phyloP scores from a whole-genome alignment of 2,113 vertebrate genomes.

The Oenanthe melanoleuca region DNA sequence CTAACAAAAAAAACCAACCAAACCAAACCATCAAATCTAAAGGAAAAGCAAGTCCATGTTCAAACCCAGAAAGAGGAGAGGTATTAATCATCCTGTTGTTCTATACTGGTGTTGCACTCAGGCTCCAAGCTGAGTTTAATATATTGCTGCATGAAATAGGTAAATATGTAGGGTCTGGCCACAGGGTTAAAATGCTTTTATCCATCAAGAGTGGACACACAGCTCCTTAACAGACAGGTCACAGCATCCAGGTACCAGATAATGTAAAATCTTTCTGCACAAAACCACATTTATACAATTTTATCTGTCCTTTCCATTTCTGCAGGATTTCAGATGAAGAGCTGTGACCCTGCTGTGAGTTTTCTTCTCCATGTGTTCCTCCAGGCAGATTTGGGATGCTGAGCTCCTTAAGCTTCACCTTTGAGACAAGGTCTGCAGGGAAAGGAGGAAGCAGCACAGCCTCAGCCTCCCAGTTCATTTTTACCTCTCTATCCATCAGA shows the following conservation, averaged over 20 bases:
- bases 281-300: not conserved
- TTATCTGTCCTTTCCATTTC: not conserved
- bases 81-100: not conserved
- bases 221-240: not conserved
- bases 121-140: not conserved
- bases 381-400: not conserved
- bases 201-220: not conserved
- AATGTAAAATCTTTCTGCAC: not conserved
- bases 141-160: not conserved
- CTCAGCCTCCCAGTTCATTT: not conserved
- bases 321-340: not conserved
- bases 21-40: not conserved
- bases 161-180: not conserved
- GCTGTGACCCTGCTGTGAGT: not conserved
- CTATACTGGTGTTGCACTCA: accelerated
- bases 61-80: not conserved
- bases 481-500: not conserved
- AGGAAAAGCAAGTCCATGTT: not conserved
- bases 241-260: too few relatives aligned
- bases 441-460: not conserved
- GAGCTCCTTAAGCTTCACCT: not conserved
- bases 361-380: not conserved
- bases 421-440: not conserved
- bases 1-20: too few relatives aligned
- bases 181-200: not conserved